Base-by-base conservation (phyloP, 2,113 vertebrate species). In the Capricornis sumatraensis region DNA sequence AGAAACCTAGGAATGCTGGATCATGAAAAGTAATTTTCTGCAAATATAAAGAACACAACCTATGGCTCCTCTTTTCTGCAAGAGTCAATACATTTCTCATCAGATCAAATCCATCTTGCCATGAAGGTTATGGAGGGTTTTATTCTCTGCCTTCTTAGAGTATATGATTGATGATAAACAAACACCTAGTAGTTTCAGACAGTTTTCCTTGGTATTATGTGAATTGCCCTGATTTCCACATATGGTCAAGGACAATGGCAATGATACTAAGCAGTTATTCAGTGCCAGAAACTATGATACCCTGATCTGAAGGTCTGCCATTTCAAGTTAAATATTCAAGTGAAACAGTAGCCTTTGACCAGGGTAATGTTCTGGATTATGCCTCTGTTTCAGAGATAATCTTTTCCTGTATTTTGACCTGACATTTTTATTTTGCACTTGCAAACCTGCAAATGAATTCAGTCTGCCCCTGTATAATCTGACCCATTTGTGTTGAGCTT, bases 1-100 rank as follows among this genome's bases (percentile, higher is more conserved):
- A 50, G 12, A 5, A 76, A 53, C 27, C 15, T 13, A 78, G 15
- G 15, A n/a, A 23, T 52, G 11, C 36, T 78, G 16, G 36, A 15
- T 62, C 57, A 86, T 84, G 71, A 90, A 96, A 89, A 92, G 5
- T 36, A 74, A 82, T 88, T 95, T 95, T 97, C 55, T 64, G 23
- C 76, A 91, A 43, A 78, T 74, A 6, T 45, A 53, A 83, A 30
- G 45, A 91, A 16, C 16, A 71, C 50, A 78, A 40, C 21, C 47
- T 25, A 94, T 13, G 17, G 4, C 12, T 91, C 47, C 57, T 92
- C 28, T 94, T 52, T 81, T 52, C 27, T 82, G 12, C 4, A 76
- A 9, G 28, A 90, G 6, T 47, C 57, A 53, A 17, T 89, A 19
- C 25, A 82, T 71, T 95, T 93, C 40, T 91, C 25, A 83, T 21